Evolutionary conservation across 2,888 invertebrate species (phyloP), one percentile per base, ranked within the genome.

Genomic region (Brachypterus glaber): DNA sequence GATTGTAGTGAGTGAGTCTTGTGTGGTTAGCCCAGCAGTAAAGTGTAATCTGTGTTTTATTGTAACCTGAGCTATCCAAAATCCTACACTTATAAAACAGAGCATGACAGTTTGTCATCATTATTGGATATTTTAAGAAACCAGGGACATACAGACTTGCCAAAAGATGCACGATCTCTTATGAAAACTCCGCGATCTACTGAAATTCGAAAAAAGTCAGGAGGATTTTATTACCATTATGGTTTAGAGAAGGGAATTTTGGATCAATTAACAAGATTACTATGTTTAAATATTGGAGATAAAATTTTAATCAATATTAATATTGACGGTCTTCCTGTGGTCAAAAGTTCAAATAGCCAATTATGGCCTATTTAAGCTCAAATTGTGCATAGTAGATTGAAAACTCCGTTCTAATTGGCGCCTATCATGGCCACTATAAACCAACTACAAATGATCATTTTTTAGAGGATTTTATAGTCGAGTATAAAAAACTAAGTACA

Each of bases 401-500:
- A 37, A 18, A 34, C 21, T 34, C 32, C 18, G 37, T 25, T 21
- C 17, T 42, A n/a, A 29, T 45, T 12, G 43, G 45, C 13, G 35
- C 45, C 32, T 43, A 41, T 32, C 41, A 44, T 35, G 44, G 44
- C 30, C 26, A 35, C 39, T 27, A 27, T 12, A 47, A 47, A 33
- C 46, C 47, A 16, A 21, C 29, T 17, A 30, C 35, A 32, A 34
- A 32, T 11, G 41, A 43, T 41, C 37, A 32, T 18, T 41, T 45
- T 35, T 41, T 47, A 24, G 4, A 21, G 37, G 35, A 39, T 15
- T 42, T 46, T 24, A 32, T 45, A 11, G 8, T 37, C 8, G 46
- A 46, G 30, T n/a, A n/a, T n/a, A n/a, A n/a, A 31, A 30, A 3
- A 30, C 40, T 11, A 14, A 27, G 16, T 26, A 36, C 14, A 11